phyloP scores from a whole-genome alignment of 2,888 invertebrate species.

The Trachelus stipa region DNA sequence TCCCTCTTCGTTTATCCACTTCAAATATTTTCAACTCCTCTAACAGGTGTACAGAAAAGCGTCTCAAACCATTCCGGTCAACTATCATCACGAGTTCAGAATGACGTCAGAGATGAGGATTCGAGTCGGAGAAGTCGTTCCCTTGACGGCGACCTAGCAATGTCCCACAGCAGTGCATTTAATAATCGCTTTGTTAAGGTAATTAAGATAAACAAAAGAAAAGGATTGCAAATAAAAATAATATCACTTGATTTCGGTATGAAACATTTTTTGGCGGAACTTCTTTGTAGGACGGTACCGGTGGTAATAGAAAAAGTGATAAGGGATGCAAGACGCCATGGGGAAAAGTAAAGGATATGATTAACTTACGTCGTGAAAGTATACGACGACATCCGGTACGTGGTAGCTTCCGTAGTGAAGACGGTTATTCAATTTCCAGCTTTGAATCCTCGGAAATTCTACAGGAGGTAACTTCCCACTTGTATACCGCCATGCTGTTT shows the following conservation, averaged over 20 bases:
- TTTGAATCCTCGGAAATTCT: conserved; percentile 48
- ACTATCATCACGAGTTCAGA: conserved; percentile 21
- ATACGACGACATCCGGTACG: conserved; percentile 72
- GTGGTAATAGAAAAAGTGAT: conserved; percentile 56
- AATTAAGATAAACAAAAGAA: neutral
- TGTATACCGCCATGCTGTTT: neutral
- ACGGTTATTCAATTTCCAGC: conserved; percentile 45
- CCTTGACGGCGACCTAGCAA: conserved; percentile 48
- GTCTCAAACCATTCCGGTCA: conserved; percentile 22
- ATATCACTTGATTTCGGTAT: neutral
- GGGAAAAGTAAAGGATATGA: conserved; percentile 83
- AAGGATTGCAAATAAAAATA: neutral
- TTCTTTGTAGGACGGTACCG: conserved; percentile 26
- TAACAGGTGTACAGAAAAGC: conserved; percentile 32
- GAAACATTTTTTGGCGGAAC: neutral
- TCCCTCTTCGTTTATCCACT: neutral
- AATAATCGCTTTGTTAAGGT: neutral
- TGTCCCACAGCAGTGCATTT: conserved; percentile 1
- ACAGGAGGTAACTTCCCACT: conserved; percentile 25
- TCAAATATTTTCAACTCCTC: neutral
- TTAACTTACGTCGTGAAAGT: conserved; percentile 77
- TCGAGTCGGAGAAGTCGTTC: conserved; percentile 53
- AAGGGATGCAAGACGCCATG: conserved; percentile 78
- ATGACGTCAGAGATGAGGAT: conserved; percentile 31
- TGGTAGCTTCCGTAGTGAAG: conserved; percentile 58